phyloP scores from a whole-genome alignment of 2,113 vertebrate species.

The Anolis carolinensis region DNA sequence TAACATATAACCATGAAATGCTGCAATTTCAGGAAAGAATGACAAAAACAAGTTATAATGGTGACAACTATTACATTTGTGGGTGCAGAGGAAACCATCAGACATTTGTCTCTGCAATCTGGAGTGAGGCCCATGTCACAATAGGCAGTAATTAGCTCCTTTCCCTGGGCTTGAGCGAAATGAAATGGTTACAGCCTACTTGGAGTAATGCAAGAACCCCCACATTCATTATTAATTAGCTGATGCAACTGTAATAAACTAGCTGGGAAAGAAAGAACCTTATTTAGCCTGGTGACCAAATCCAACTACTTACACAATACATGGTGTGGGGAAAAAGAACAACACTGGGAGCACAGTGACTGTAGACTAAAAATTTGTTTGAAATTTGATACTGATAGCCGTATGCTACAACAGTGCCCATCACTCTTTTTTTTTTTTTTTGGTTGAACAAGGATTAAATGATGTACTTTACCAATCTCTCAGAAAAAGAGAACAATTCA shows the following conservation, averaged over 20 bases:
- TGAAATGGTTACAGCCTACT: neutral
- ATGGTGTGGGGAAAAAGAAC: neutral
- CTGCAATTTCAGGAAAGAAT: neutral
- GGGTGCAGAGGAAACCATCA: constrained; percentile 1
- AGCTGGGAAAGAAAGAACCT: neutral
- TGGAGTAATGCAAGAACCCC: constrained; percentile 22
- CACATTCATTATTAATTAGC: constrained; percentile 8
- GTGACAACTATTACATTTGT: neutral
- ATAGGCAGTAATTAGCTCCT: constrained; percentile 26
- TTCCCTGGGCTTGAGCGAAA: neutral
- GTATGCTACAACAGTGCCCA: too few relatives aligned
- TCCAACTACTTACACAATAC: neutral
- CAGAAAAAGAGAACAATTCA: too few relatives aligned
- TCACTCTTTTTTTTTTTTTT: too few relatives aligned
- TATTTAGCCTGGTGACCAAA: neutral
- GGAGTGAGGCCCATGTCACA: neutral
- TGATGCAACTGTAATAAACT: constrained; percentile 12
- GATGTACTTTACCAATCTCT: neutral
- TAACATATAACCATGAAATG: neutral
- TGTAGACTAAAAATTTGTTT: neutral
- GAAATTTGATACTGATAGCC: neutral
- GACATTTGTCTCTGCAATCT: constrained; percentile 3
- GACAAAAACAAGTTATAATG: neutral
- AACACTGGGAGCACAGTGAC: accelerated
- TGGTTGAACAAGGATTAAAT: neutral